These are phyloP conservation scores for Rhagonycha fulva DNA, from an alignment of 2,888 invertebrate genomes.

Conservation along the genomic window DNA sequence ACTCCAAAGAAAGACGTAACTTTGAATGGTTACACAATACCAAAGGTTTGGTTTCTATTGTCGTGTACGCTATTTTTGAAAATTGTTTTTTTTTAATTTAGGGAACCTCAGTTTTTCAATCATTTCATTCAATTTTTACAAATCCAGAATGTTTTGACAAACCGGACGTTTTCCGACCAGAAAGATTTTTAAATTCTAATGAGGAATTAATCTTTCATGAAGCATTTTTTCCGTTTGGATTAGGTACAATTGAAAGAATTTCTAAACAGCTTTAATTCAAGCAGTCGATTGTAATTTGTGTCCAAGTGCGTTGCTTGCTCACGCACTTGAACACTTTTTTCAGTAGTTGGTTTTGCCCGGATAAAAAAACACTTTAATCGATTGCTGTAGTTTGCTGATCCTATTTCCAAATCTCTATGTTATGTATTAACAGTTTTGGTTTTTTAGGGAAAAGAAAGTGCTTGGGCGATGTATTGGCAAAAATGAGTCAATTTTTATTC, in stretches of 20 bases:
- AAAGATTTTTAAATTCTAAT: constrained; percentile 61
- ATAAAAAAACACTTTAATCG: too few relatives aligned
- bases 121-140: constrained; percentile 58
- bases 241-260: constrained; percentile 38
- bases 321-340: too few relatives aligned
- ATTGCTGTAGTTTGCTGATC: too few relatives aligned
- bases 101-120: constrained; percentile 48
- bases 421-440: background rate
- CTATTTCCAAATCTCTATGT: too few relatives aligned
- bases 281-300: too few relatives aligned
- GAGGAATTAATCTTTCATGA: constrained; percentile 46
- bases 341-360: too few relatives aligned
- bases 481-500: constrained; percentile 64
- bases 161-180: constrained; percentile 66
- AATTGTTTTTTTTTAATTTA: constrained; percentile 29
- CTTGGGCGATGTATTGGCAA: constrained; percentile 67
- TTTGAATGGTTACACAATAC: constrained; percentile 59
- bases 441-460: constrained; percentile 65
- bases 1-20: constrained; percentile 59
- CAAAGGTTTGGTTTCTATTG: constrained; percentile 40
- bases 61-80: background rate
- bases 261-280: too few relatives aligned
- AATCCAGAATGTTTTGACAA: constrained; percentile 63
- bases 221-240: constrained; percentile 50
- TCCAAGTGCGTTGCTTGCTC: too few relatives aligned